Evolutionary conservation across 2,797 vertebrate species (phyloP).

Genomic region (Odontamblyopus rebecca): DNA sequence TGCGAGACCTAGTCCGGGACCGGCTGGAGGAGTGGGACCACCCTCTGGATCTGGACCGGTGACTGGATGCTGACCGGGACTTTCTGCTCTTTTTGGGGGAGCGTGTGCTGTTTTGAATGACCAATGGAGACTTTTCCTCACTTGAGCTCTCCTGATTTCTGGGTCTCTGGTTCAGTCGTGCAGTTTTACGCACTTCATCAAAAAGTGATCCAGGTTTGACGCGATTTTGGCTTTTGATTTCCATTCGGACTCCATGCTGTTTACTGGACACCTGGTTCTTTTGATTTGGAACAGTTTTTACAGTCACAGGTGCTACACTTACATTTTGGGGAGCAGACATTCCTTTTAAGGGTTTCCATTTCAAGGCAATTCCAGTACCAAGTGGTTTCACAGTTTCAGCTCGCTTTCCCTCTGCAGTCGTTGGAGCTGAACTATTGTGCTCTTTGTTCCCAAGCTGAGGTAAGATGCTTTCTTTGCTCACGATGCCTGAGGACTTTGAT

Average conservation of each 20-base stretch:
- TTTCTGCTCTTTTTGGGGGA: slow-evolving; percentile 87
- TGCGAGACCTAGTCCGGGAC: slow-evolving; percentile 86
- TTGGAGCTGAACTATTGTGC: slow-evolving; percentile 17
- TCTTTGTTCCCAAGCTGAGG: slow-evolving; percentile 45
- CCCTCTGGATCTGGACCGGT: slow-evolving; percentile 77
- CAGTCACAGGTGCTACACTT: slow-evolving; percentile 18
- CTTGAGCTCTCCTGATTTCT: slow-evolving; percentile 95
- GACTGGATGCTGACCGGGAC: slow-evolving; percentile 85
- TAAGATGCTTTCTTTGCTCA: slow-evolving; percentile 27
- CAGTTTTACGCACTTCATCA: slow-evolving; percentile 96
- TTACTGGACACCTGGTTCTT: slow-evolving; percentile 68
- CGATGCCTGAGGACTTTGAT: slow-evolving; percentile 38
- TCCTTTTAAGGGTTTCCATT: slow-evolving; percentile 94
- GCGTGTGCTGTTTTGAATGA: slow-evolving; percentile 72
- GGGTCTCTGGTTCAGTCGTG: slow-evolving; percentile 90
- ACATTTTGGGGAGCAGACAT: slow-evolving; percentile 67
- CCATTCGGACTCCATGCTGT: slow-evolving; percentile 86
- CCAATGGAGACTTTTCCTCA: slow-evolving; percentile 84
- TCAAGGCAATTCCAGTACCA: slow-evolving; percentile 71
- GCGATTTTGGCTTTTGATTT: slow-evolving; percentile 94
- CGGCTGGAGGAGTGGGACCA: slow-evolving; percentile 84
- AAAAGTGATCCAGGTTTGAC: slow-evolving; percentile 95
- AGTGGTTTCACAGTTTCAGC: slow-evolving; percentile 55
- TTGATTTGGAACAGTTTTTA: slow-evolving; percentile 56
- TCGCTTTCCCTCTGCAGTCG: slow-evolving; percentile 27